A percentile compares a stretch with the other conserved stretches of the same genome.
These are phyloP conservation scores for Zaprionus tsacasi DNA, from an alignment of 1,140 invertebrate genomes.

Conservation along the genomic window DNA sequence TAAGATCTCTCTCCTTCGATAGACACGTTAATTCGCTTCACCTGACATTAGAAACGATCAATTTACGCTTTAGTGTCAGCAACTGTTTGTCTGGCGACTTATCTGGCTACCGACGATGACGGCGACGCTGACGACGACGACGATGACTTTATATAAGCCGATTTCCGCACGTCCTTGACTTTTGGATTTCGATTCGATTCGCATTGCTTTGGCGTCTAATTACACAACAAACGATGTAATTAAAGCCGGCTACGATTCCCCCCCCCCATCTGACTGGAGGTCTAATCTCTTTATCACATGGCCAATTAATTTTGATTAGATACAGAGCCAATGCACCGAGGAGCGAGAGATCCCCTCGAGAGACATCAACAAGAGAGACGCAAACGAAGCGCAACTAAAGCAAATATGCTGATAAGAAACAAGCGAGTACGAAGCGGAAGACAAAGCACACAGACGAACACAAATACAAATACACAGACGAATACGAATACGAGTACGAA, in stretches of 20 bases:
- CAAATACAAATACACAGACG: conserved; percentile 27
- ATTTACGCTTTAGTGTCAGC: conserved; percentile 42
- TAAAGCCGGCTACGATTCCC: conserved; percentile 25
- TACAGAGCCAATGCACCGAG: conserved; percentile 36
- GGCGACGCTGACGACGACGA: not conserved
- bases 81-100: conserved; percentile 25
- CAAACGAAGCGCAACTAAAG: conserved; percentile 63
- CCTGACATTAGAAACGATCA: conserved; percentile 31
- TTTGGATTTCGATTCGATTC: conserved; percentile 37
- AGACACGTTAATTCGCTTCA: conserved; percentile 5
- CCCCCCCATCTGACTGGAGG: not conserved
- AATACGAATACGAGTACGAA: conserved; percentile 22
- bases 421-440: conserved; percentile 53
- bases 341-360: not conserved
- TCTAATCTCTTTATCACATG: conserved; percentile 76
- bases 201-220: conserved; percentile 31
- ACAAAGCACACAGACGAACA: conserved; percentile 44
- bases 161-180: conserved; percentile 74
- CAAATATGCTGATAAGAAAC: conserved; percentile 49
- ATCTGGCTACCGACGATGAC: conserved; percentile 16
- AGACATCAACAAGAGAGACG: conserved; percentile 40
- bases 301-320: conserved; percentile 75
- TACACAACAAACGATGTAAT: conserved; percentile 65
- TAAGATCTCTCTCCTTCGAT: not conserved
- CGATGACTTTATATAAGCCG: conserved; percentile 32